Evolutionary conservation across 2,888 invertebrate genomes (phyloP), one percentile per base, ranked within the genome.

Genomic region (Ernsta delagoae): DNA sequence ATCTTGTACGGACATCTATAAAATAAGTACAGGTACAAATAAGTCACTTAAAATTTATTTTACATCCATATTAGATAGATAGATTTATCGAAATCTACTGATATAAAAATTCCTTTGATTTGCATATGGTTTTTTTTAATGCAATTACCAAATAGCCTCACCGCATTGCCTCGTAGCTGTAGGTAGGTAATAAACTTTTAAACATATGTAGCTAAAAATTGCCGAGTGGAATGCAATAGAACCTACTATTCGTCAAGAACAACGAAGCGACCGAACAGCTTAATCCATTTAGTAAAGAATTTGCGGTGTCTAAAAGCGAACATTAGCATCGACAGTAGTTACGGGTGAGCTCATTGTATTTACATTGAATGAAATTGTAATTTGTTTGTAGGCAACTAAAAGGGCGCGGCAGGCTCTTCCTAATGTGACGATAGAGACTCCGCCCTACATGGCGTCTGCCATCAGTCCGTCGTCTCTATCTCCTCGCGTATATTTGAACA

Each of bases 351-450:
- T 83, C 76, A 76, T 76, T 76, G 75, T 82, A 90, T 91, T 91
- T 88, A 88, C 90, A 90, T 92, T 90, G 87, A 92, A 92, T 91
- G 89, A 89, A 90, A 88, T 86, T 87, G 88, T 89, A 88, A 90
- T 90, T 90, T 89, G 89, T 86, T 86, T 78, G 79, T 84, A 79
- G 79, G 75, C 79, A 76, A 83, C 78, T 83, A 85, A 85, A 84
- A 78, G 80, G 79, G 78, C 76, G 77, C 74, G 78, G 80, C 75
- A 78, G 79, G n/a, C n/a, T n/a, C 83, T 87, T 82, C 86, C 85
- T 86, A 87, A 83, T 82, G 80, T 78, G 83, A 73, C 79, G 79
- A 80, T n/a, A n/a, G n/a, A n/a, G n/a, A n/a, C n/a, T n/a, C n/a
- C n/a, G n/a, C n/a, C n/a, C n/a, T n/a, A n/a, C n/a, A n/a, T n/a